Base-by-base conservation (phyloP, 2,797 vertebrate species). In the Etheostoma nigrum region DNA sequence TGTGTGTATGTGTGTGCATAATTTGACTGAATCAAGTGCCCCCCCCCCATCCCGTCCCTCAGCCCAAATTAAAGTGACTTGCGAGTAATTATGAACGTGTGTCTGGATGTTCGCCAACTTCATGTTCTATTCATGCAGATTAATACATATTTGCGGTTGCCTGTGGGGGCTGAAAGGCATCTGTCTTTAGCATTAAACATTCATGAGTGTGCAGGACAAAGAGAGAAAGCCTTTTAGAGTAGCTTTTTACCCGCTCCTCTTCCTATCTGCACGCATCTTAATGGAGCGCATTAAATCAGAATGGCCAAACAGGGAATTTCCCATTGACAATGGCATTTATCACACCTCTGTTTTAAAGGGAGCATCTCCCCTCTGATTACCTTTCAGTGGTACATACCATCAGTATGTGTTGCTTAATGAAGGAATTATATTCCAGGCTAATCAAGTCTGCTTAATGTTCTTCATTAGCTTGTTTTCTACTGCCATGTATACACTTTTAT, bases 61-160 rank as follows among this genome's bases (percentile, higher is more conserved):
- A 58, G 60, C 88, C 84, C 71, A 76, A 79, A 90, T 83, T 87
- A 92, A 91, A 94, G 85, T 89, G 89, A 93, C 92, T 94, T 90
- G 89, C 51, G 76, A 92, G 92, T 95, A 94, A 95, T 95, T 95
- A 95, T 93, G 94, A 93, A 80, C 14, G 76, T 84, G 90, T 91
- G 91, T 90, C 83, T 93, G 92, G 92, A 88, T 83, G 84, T 80
- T 47, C 81, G 90, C 92, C 91, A 91, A 88, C 93, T 92, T 95
- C 89, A 94, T 95, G 92, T 95, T 94, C 92, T 94, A 93, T 95
- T 95, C 93, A 93, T 94, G 91, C 90, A 94, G 91, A 95, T 95
- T 94, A 94, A 95, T 93, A 94, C 93, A 94, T 95, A 95, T 95
- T 95, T 95, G 92, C 92, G 65, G 48, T 87, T 62, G 91, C 93